These are phyloP conservation scores for Agrilus cyanescens DNA, from an alignment of 2,888 invertebrate species.

Conservation along the genomic window DNA sequence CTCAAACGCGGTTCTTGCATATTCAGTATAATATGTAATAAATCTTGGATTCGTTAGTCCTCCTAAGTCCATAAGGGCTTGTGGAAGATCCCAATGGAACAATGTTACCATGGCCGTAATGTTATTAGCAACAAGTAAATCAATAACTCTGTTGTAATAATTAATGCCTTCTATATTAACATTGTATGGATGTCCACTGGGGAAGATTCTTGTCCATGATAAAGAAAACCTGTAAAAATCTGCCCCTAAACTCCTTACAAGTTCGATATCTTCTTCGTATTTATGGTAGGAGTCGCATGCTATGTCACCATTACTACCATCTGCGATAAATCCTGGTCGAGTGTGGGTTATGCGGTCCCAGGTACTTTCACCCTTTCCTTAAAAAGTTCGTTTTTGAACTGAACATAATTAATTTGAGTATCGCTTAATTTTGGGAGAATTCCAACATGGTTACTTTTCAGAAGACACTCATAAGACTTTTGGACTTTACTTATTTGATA, in stretches of 20 bases:
- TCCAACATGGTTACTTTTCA: background rate
- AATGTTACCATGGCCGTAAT: conserved; percentile 51
- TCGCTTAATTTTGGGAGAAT: background rate
- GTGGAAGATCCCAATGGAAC: conserved; percentile 56
- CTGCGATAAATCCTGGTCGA: conserved; percentile 37
- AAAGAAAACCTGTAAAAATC: conserved; percentile 45
- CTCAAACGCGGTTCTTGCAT: conserved; percentile 39
- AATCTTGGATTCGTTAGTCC: conserved; percentile 11
- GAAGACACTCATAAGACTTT: background rate
- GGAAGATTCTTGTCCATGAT: conserved; percentile 54
- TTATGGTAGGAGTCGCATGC: conserved; percentile 13
- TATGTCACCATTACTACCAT: conserved; percentile 26
- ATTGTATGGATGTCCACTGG: conserved; percentile 39
- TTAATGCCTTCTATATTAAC: conserved; percentile 49
- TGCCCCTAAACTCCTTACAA: conserved; percentile 42
- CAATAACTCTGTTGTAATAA: conserved; percentile 49
- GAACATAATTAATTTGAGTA: background rate
- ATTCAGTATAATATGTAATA: conserved; percentile 42
- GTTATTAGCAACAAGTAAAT: conserved; percentile 35
- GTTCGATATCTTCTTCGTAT: conserved; percentile 19
- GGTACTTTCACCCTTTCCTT: conserved; percentile 39
- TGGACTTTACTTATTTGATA: background rate
- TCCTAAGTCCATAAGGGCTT: conserved; percentile 26
- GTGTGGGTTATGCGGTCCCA: conserved; percentile 40
- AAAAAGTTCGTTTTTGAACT: background rate